Conservation (phyloP, 2,797 vertebrate species). For the Mormyrops boulengeri region DNA sequence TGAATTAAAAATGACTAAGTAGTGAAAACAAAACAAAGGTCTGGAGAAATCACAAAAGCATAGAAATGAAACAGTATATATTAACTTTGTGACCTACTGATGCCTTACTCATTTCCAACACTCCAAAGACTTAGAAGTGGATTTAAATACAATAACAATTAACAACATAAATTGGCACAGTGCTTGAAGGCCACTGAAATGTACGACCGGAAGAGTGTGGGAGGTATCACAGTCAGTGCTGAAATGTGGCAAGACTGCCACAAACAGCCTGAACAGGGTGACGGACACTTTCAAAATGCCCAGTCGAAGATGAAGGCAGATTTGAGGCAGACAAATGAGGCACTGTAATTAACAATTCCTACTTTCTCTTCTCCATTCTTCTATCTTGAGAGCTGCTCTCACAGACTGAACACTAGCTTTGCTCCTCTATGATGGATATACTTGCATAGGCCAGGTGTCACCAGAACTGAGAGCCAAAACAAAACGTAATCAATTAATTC, state of each 20-base stretch:
- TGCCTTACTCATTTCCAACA: not conserved
- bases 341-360: not conserved
- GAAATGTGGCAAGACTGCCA: not conserved
- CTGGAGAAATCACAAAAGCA: not conserved
- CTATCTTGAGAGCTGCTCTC: not conserved
- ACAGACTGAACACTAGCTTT: not conserved
- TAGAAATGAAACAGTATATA: not conserved
- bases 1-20: not conserved
- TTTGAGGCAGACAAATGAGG: not conserved
- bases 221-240: not conserved
- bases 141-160: not conserved
- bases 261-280: not conserved
- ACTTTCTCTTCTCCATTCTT: not conserved
- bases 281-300: not conserved
- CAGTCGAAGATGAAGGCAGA: not conserved
- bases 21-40: not conserved
- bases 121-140: not conserved
- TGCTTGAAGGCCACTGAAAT: not conserved
- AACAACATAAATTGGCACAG: not conserved
- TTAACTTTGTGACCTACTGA: not conserved
- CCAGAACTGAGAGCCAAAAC: conserved; percentile 38
- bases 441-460: conserved; percentile 41
- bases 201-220: not conserved
- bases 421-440: conserved; percentile 27
- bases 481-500: not conserved